These are phyloP conservation scores for Lipophrys pholis DNA, from an alignment of 2,113 vertebrate species.

Conservation along the genomic window DNA sequence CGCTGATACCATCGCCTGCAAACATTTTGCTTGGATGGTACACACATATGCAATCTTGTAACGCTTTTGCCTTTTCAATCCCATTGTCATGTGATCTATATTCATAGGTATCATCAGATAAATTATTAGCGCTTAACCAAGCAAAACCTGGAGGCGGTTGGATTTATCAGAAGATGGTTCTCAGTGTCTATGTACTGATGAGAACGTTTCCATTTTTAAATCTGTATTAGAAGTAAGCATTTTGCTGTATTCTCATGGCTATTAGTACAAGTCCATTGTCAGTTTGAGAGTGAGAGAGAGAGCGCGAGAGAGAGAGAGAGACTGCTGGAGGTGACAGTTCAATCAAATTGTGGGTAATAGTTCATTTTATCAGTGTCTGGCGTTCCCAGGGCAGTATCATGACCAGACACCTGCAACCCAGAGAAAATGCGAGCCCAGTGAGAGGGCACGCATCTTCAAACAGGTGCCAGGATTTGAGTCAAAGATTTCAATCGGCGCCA, in stretches of 20 bases:
- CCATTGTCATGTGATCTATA: not conserved
- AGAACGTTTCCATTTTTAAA: not conserved
- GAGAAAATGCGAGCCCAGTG: conserved; percentile 60
- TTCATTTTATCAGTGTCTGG: conserved; percentile 75
- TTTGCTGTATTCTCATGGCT: conserved; percentile 46
- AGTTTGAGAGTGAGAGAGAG: conserved; percentile 45
- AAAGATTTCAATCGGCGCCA: conserved; percentile 71
- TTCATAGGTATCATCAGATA: not conserved
- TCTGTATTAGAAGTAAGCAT: too few relatives aligned
- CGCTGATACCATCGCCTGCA: conserved; percentile 7
- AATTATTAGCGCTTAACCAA: not conserved
- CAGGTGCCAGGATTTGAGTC: conserved; percentile 65
- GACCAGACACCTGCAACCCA: conserved; percentile 77
- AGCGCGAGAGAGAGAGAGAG: not conserved
- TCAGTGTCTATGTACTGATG: conserved; percentile 18
- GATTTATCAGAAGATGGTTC: not conserved
- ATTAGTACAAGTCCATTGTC: conserved; percentile 43
- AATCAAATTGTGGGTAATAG: conserved; percentile 78
- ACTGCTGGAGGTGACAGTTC: conserved; percentile 69
- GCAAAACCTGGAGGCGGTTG: not conserved
- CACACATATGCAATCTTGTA: not conserved
- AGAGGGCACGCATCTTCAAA: conserved; percentile 72
- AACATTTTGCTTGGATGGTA: not conserved
- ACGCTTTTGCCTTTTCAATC: not conserved
- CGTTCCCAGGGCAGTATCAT: conserved; percentile 67